phyloP scores from a whole-genome alignment of 1,140 invertebrate species.

The Hydropsyche tenuis region DNA sequence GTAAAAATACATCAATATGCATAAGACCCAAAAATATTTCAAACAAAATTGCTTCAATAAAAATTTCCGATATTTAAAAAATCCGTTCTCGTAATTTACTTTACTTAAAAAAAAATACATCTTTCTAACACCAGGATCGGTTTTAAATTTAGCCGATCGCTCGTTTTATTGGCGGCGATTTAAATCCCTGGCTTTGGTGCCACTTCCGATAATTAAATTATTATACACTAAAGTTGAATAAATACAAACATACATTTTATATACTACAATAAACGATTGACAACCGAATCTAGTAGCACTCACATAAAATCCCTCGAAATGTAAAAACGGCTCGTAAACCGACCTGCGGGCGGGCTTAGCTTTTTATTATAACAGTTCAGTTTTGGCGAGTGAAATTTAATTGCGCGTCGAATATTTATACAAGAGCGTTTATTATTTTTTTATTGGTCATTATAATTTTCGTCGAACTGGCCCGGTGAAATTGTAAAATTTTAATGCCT shows the following conservation, averaged over 20 bases:
- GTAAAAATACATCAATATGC: too few relatives aligned
- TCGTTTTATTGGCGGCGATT: constrained; percentile 4
- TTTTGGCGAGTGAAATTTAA: constrained; percentile 11
- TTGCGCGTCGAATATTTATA: background rate
- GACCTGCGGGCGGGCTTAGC: background rate
- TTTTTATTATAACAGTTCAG: too few relatives aligned
- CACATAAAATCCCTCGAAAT: too few relatives aligned
- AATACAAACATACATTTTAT: background rate
- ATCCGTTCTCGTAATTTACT: too few relatives aligned
- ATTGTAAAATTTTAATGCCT: background rate
- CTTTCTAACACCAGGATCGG: too few relatives aligned
- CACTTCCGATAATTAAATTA: constrained; percentile 23
- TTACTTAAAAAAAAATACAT: too few relatives aligned
- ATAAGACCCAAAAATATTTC: too few relatives aligned
- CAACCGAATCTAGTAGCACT: background rate
- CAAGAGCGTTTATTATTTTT: background rate
- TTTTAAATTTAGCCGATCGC: background rate
- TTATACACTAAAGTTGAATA: background rate
- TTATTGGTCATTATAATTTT: background rate
- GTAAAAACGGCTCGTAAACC: background rate
- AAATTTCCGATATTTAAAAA: too few relatives aligned
- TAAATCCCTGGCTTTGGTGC: background rate
- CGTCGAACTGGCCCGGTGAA: too few relatives aligned
- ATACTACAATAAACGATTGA: background rate
- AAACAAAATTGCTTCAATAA: too few relatives aligned